Evolutionary conservation across 2,113 vertebrate genomes (phyloP).

Genomic region (Choloepus hoffmanni): DNA sequence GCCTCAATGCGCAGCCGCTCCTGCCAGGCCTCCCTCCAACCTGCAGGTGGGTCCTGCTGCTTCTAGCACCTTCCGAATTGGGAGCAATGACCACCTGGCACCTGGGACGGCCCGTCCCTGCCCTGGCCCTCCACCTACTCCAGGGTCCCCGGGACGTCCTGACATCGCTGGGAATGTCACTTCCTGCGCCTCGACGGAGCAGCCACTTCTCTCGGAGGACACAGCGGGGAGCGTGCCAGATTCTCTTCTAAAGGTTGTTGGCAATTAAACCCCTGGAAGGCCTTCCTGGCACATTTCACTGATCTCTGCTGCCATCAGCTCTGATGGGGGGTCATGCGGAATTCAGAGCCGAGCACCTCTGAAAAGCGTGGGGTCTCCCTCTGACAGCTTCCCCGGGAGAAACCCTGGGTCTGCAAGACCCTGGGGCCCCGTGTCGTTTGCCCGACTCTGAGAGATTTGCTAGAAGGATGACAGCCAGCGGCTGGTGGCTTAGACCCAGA

Average conservation of each 20-base stretch:
- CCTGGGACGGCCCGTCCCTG: too few relatives aligned
- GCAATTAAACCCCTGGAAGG: too few relatives aligned
- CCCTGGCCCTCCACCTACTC: rapidly evolving
- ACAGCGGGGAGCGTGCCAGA: rapidly evolving
- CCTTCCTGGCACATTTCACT: too few relatives aligned
- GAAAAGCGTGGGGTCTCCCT: too few relatives aligned
- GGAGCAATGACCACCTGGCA: too few relatives aligned
- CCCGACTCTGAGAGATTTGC: rapidly evolving
- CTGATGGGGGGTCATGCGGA: too few relatives aligned
- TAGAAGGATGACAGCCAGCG: rapidly evolving
- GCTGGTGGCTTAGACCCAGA: rapidly evolving
- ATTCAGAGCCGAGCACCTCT: too few relatives aligned
- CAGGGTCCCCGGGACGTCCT: rapidly evolving
- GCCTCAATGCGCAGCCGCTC: too few relatives aligned
- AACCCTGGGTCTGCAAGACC: background rate
- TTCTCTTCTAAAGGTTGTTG: background rate
- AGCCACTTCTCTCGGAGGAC: background rate
- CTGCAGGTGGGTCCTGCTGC: too few relatives aligned
- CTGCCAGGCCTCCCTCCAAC: too few relatives aligned
- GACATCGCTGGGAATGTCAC: rapidly evolving
- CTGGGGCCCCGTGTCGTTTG: rapidly evolving
- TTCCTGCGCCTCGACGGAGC: background rate
- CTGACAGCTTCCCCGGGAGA: background rate
- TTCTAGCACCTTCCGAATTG: too few relatives aligned
- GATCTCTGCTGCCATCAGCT: too few relatives aligned